A percentile compares a stretch with the other conserved stretches of the same genome.
These are phyloP conservation scores for Drosophila nr. medialis DNA, from an alignment of 2,888 invertebrate genomes.

Conservation along the genomic window DNA sequence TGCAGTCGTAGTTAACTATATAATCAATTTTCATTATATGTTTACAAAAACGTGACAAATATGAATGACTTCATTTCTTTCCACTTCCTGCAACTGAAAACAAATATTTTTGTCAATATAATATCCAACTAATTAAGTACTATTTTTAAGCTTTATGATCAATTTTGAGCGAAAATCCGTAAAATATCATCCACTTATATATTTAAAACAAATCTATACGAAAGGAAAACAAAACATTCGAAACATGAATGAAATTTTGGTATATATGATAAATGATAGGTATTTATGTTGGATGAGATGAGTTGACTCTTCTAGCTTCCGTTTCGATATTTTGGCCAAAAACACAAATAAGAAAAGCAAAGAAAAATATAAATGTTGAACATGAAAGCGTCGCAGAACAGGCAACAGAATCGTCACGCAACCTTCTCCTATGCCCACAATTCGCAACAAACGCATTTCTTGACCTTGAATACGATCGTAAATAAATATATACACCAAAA, in stretches of 20 bases:
- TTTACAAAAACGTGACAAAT: neutral
- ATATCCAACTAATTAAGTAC: constrained; percentile 32
- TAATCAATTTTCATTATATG: neutral
- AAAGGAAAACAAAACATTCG: constrained; percentile 43
- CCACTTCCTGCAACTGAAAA: constrained; percentile 4
- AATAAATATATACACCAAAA: constrained; percentile 50
- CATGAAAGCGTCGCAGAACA: constrained; percentile 32
- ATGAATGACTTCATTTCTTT: constrained; percentile 4
- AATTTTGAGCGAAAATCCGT: constrained; percentile 32
- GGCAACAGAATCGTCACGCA: constrained; percentile 8
- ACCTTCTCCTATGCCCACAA: neutral
- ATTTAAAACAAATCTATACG: constrained; percentile 22
- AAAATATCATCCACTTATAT: constrained; percentile 26
- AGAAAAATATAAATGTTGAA: constrained; percentile 32
- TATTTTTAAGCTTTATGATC: constrained; percentile 48
- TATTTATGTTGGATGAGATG: constrained; percentile 22
- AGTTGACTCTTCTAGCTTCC: constrained; percentile 19
- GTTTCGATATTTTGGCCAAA: constrained; percentile 30
- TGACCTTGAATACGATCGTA: constrained; percentile 66
- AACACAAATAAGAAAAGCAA: neutral
- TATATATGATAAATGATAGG: constrained; percentile 71
- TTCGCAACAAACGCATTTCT: constrained; percentile 61
- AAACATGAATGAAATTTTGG: constrained; percentile 75
- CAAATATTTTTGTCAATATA: constrained; percentile 6
- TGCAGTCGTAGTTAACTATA: neutral